Conservation (phyloP, 1,140 invertebrate species). For the Hydropsyche tenuis region DNA sequence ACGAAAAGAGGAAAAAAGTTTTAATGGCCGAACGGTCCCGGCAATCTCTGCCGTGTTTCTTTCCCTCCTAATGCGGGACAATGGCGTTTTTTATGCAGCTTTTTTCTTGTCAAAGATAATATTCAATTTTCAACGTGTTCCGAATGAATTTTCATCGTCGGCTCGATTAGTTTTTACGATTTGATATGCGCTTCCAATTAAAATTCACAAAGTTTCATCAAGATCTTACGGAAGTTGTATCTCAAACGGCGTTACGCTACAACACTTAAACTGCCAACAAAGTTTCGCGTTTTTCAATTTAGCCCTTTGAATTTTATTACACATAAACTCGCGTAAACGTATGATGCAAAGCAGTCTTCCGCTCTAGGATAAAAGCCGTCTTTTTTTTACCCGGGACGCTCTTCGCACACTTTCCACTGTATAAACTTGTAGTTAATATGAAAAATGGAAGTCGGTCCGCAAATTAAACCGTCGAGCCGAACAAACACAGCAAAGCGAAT, state of each 20-base stretch:
- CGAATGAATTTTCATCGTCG: no score
- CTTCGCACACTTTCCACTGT: not conserved
- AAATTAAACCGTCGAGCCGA: constrained; percentile 15
- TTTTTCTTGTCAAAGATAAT: not conserved
- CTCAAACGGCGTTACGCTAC: constrained; percentile 30
- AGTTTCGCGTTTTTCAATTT: constrained; percentile 49
- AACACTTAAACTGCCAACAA: constrained; percentile 42
- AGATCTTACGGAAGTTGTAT: constrained; percentile 12
- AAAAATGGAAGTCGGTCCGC: not conserved
- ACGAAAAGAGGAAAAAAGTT: constrained; percentile 28
- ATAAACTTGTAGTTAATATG: no score
- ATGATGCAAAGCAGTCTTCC: constrained; percentile 24
- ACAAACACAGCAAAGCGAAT: constrained; percentile 20
- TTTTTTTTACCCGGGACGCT: not conserved
- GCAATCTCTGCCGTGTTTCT: constrained; percentile 2
- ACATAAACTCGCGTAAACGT: constrained; percentile 47
- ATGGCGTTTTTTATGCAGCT: not conserved
- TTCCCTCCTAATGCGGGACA: not conserved
- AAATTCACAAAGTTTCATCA: constrained; percentile 4
- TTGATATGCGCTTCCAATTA: no score
- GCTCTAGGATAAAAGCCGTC: constrained; percentile 28
- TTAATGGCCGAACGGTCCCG: constrained; percentile 8
- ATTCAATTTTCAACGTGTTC: not conserved
- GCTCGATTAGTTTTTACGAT: no score
- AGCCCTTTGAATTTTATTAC: constrained; percentile 47